Percentiles rank a stretch among this genome's conserved stretches.
phyloP scores from a whole-genome alignment of 1,140 invertebrate genomes.

The Penaeus vannamei region DNA sequence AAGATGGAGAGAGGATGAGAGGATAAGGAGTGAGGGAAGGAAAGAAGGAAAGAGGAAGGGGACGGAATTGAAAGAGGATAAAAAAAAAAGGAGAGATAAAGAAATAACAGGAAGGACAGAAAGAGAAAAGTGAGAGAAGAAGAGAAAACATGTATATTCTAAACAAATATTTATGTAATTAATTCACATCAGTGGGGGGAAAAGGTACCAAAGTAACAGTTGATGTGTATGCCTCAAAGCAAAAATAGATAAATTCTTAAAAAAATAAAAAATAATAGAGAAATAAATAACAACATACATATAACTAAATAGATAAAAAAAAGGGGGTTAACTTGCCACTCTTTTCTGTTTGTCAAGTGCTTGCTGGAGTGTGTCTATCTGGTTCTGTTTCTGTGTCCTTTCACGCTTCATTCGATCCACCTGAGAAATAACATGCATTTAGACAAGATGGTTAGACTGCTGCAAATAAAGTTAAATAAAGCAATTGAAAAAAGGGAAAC shows the following conservation, averaged over 20 bases:
- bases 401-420: slow-evolving; percentile 55
- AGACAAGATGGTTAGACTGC: neutral
- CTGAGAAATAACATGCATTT: slow-evolving; percentile 28
- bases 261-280: neutral
- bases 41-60: too few relatives aligned
- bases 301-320: neutral
- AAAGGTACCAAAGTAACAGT: too few relatives aligned
- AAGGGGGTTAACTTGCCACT: slow-evolving; percentile 19
- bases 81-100: neutral
- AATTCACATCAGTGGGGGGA: too few relatives aligned
- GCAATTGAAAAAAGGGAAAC: neutral
- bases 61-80: too few relatives aligned
- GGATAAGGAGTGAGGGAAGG: too few relatives aligned
- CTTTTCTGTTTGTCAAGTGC: slow-evolving; percentile 61
- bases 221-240: neutral
- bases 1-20: too few relatives aligned
- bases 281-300: too few relatives aligned
- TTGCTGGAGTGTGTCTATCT: slow-evolving; percentile 63
- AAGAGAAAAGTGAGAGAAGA: too few relatives aligned
- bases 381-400: slow-evolving; percentile 58
- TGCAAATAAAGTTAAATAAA: neutral
- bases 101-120: neutral
- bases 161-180: too few relatives aligned
- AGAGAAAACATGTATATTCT: too few relatives aligned
- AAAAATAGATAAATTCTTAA: neutral